Evolutionary conservation across 2,113 vertebrate species (phyloP).

Genomic region (Antechinus stuartii): DNA sequence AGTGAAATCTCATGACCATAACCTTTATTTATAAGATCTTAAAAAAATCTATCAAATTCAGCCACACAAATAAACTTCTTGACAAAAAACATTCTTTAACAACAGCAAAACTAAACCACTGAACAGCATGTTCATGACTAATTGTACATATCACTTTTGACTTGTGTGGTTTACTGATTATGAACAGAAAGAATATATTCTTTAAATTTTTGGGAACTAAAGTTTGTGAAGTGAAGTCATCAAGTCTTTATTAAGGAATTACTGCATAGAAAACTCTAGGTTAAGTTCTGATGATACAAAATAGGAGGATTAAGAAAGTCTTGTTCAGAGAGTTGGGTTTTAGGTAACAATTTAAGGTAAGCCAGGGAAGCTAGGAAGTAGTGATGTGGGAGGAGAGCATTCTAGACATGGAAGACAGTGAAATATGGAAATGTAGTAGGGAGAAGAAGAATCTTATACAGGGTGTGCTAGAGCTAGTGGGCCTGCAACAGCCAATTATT

Average conservation of each 20-base stretch:
- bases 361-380: background rate
- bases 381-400: background rate
- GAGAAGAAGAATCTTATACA: background rate
- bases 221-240: background rate
- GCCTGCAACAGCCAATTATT: background rate
- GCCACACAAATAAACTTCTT: background rate
- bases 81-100: background rate
- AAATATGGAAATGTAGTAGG: background rate
- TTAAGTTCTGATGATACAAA: background rate
- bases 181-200: background rate
- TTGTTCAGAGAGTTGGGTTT: background rate
- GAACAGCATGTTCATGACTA: background rate
- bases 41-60: background rate
- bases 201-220: background rate
- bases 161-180: background rate
- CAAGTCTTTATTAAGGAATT: background rate
- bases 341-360: background rate
- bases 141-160: background rate
- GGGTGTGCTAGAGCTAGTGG: background rate
- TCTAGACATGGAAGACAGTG: background rate
- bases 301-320: background rate
- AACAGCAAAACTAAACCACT: background rate
- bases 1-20: background rate
- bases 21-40: background rate
- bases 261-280: background rate